Conservation (phyloP, 2,113 vertebrate genomes). For the Seriola quinqueradiata region DNA sequence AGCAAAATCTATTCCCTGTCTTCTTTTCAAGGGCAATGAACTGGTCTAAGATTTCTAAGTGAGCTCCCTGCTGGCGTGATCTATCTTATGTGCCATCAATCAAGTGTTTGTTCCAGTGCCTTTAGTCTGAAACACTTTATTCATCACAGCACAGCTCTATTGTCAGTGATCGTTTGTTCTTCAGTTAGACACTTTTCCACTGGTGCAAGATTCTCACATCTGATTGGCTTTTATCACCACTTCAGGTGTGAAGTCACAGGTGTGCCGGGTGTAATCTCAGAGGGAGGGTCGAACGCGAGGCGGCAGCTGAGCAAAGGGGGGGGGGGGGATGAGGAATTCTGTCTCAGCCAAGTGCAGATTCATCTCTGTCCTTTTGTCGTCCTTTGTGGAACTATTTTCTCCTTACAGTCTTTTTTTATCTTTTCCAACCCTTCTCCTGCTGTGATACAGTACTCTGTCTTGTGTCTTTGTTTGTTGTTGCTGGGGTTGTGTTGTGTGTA, state of each 20-base stretch:
- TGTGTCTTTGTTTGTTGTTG: constrained; percentile 16
- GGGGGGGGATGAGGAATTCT: not conserved
- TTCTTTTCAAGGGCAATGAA: constrained; percentile 26
- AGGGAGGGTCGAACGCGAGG: constrained; percentile 31
- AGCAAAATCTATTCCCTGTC: constrained; percentile 12
- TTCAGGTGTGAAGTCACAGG: constrained; percentile 75
- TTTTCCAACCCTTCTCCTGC: not conserved
- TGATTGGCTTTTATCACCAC: constrained; percentile 69
- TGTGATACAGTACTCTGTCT: not conserved
- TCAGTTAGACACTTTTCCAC: constrained; percentile 20
- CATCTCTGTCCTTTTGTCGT: constrained; percentile 50
- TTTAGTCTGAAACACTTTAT: constrained; percentile 45
- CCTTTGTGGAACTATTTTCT: constrained; percentile 17
- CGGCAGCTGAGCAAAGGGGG: constrained; percentile 43
- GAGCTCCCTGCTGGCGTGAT: constrained; percentile 28
- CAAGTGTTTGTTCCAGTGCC: constrained; percentile 45
- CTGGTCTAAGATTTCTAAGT: constrained; percentile 24
- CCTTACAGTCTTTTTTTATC: constrained; percentile 1
- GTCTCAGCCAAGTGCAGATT: constrained; percentile 35
- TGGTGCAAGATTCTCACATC: constrained; percentile 61
- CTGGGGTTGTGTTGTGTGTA: constrained; percentile 26
- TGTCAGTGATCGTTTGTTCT: constrained; percentile 35
- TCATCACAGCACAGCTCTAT: constrained; percentile 13
- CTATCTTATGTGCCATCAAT: constrained; percentile 54
- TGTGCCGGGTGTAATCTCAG: constrained; percentile 45